Evolutionary conservation across 1,140 invertebrate genomes (phyloP).

Genomic region (Euglossa dilemma): DNA sequence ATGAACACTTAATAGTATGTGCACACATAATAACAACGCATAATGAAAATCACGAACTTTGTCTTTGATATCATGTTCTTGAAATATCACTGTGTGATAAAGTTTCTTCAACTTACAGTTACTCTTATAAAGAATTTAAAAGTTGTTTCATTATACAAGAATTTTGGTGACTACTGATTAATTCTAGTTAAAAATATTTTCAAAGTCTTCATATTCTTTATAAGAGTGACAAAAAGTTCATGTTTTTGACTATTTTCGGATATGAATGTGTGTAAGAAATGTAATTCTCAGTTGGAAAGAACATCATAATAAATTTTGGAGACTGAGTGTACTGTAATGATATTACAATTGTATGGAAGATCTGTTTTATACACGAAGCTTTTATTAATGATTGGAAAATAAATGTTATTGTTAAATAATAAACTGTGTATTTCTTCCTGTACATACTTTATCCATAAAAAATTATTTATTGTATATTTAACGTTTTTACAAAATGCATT

Average conservation of each 20-base stretch:
- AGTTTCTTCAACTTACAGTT: slow-evolving; percentile 49
- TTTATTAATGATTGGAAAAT: slow-evolving; percentile 70
- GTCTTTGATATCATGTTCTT: slow-evolving; percentile 27
- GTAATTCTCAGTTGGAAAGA: slow-evolving; percentile 47
- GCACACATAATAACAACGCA: slow-evolving; percentile 33
- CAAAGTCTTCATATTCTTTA: slow-evolving; percentile 30
- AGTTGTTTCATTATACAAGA: not conserved
- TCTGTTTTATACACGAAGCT: slow-evolving; percentile 74
- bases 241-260: slow-evolving; percentile 47
- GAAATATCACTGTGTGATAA: slow-evolving; percentile 34
- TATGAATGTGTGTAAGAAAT: slow-evolving; percentile 38
- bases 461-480: not conserved
- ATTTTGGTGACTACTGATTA: not conserved
- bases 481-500: not conserved
- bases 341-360: slow-evolving; percentile 69
- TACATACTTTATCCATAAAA: not conserved
- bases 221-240: slow-evolving; percentile 31
- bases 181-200: slow-evolving; percentile 5
- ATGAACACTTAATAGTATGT: not conserved
- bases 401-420: slow-evolving; percentile 74
- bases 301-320: slow-evolving; percentile 59
- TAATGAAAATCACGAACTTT: slow-evolving; percentile 15
- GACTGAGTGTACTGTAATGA: slow-evolving; percentile 66
- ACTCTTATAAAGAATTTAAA: slow-evolving; percentile 53
- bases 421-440: not conserved